Evolutionary conservation across 1,140 invertebrate genomes (phyloP), one percentile per base, ranked within the genome.

Genomic region (Scylla paramamosain): DNA sequence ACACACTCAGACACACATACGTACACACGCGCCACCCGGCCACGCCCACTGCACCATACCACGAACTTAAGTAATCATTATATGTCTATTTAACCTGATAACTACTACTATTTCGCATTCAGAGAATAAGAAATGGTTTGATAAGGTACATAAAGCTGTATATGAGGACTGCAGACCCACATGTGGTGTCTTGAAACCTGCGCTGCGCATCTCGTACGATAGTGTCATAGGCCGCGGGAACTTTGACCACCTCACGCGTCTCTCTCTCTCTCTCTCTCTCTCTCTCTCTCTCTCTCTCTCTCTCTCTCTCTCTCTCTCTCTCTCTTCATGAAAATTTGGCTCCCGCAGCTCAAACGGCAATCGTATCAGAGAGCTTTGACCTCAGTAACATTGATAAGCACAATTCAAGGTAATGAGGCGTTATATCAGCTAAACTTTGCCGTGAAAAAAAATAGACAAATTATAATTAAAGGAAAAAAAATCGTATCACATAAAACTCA

Each of bases 201-300:
- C 46, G 92, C 92, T 1, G 92, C 92, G 92, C 92, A 93, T 46
- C 82, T 93, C 92, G 92, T 31, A 84, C 82, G 82, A 93, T 93
- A 59, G 32, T 48, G 77, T 31, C 39, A 48, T 29, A 12, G 83
- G 77, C 52, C 46, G 91, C 91, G 91, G 59, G 59, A 31, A 92
- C 91, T 92, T 92, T 92, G 91, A 92, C 67, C 31, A 6, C 12
- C 20, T 46, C n/a, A 28, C 88, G 45, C 25, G 45, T 32, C 52
- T 8, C 6, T 59, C 10, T 59, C 52, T 1, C n/a, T 88, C 0
- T 88, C 86, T 31, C 25, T 25, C 29, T 39, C 6, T 1, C 1
- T 39, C 39, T 2, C 39, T 39, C 39, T 39, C 39, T 59, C 52
- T 59, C 46, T 32, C 52, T 8, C 6, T 59, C 10, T 59, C 52